phyloP scores from a whole-genome alignment of 2,797 vertebrate genomes.

The Podarcis lilfordi region DNA sequence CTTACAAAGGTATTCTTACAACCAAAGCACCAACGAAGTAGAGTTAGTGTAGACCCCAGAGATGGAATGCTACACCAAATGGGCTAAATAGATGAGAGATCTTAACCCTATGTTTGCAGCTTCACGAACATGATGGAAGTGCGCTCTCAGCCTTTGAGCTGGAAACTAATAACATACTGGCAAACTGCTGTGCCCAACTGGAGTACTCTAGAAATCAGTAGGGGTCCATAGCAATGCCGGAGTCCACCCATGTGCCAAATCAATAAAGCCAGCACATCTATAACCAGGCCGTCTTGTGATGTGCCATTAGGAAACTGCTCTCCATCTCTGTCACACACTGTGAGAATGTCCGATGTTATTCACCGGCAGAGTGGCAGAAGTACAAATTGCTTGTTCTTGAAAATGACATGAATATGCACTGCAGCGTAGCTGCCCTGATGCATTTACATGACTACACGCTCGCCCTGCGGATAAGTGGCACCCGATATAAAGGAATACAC shows the following conservation, averaged over 20 bases:
- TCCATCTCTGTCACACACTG: background rate
- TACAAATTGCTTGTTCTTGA: background rate
- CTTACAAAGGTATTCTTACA: background rate
- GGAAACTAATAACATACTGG: background rate
- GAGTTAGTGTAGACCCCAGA: background rate
- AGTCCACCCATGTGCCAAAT: background rate
- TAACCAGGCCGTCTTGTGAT: conserved; percentile 8
- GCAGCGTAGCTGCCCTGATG: background rate
- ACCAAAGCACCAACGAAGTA: background rate
- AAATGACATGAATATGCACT: conserved; percentile 1
- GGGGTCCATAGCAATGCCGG: background rate
- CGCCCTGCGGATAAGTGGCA: background rate
- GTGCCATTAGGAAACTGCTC: background rate
- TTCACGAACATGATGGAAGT: background rate
- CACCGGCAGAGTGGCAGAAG: background rate
- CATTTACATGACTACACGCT: background rate
- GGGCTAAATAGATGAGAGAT: background rate
- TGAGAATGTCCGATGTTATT: conserved; percentile 7
- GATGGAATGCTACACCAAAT: background rate
- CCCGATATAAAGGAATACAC: background rate
- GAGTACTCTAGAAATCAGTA: background rate
- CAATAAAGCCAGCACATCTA: conserved; percentile 6
- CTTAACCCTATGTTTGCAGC: background rate
- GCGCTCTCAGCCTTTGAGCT: background rate
- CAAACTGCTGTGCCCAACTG: background rate